Evolutionary conservation across 2,113 vertebrate genomes (phyloP), one percentile per base, ranked within the genome.

Genomic region (Brachirus orientalis): DNA sequence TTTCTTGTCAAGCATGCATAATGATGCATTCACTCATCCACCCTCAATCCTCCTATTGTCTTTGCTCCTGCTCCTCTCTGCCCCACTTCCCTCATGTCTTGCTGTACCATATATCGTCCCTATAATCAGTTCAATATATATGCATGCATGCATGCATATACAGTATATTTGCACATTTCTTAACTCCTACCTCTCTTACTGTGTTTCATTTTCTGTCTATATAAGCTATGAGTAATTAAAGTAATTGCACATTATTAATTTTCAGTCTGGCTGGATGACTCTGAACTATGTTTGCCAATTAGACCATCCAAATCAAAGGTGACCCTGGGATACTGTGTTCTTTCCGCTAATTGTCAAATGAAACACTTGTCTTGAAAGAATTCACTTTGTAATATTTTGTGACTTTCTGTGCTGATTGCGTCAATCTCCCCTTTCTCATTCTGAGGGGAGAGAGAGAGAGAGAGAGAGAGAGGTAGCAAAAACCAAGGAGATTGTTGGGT

Each of bases 161-260:
- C 8, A 0, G 11, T 19, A 45, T 54, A 60, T 44, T 47, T 77
- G 58, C 60, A 65, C 22, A 62, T 54, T 48, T 68, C 47, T 54
- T 59, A 52, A 69, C 84, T 85, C 61, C 77, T 69, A 60, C 65
- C 70, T 75, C 63, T 79, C 72, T 77, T 58, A 65, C 66, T 75
- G 70, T 83, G 83, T 90, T 82, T 94, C 88, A 94, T 94, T 95
- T 93, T 94, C 93, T 94, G 93, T 94, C 93, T 92, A 92, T 94
- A 91, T 95, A 90, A 92, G 94, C 95, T 93, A 93, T 94, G 93
- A 92, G 93, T 94, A 96, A 96, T 97, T 94, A 96, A 96, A 96
- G 96, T 97, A 96, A 96, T 97, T 95, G 93, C 95, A 94, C 95
- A 95, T 97, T 95, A 98, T 98, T 97, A 97, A 98, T 96, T 96